Evolutionary conservation across 2,113 vertebrate genomes (phyloP).

Genomic region (Bubo blakistoni): DNA sequence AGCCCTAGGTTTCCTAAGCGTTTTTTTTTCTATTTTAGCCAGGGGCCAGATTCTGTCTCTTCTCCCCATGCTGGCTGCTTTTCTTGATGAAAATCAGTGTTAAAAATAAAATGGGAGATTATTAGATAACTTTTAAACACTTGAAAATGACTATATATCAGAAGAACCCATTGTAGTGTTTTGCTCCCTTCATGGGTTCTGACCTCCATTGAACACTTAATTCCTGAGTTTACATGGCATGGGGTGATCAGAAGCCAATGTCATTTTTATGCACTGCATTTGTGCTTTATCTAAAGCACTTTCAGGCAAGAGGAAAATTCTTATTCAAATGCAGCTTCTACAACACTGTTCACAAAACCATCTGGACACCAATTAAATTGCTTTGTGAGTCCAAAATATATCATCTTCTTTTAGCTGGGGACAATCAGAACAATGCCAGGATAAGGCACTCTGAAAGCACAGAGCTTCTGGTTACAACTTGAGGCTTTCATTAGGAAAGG

Average conservation of each 20-base stretch:
- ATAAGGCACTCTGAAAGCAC: background rate
- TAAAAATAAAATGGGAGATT: background rate
- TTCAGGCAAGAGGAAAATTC: background rate
- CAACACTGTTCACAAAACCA: background rate
- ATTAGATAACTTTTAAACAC: background rate
- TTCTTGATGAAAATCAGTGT: background rate
- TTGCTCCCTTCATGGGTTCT: background rate
- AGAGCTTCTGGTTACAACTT: background rate
- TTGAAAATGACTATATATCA: background rate
- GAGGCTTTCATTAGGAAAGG: background rate
- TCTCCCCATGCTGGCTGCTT: background rate
- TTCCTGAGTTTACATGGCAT: background rate
- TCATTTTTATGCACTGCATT: background rate
- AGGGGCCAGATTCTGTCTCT: background rate
- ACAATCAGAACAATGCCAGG: background rate
- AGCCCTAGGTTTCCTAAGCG: background rate
- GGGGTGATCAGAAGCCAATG: background rate
- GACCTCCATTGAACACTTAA: background rate
- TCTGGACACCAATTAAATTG: constrained; percentile 8
- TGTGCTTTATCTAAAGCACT: background rate
- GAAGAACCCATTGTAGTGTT: background rate
- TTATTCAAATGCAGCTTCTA: background rate
- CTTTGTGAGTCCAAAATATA: background rate
- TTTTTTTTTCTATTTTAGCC: background rate
- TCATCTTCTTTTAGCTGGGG: background rate